Base-by-base conservation (phyloP, 2,113 vertebrate species). In the Zosterops japonicus region DNA sequence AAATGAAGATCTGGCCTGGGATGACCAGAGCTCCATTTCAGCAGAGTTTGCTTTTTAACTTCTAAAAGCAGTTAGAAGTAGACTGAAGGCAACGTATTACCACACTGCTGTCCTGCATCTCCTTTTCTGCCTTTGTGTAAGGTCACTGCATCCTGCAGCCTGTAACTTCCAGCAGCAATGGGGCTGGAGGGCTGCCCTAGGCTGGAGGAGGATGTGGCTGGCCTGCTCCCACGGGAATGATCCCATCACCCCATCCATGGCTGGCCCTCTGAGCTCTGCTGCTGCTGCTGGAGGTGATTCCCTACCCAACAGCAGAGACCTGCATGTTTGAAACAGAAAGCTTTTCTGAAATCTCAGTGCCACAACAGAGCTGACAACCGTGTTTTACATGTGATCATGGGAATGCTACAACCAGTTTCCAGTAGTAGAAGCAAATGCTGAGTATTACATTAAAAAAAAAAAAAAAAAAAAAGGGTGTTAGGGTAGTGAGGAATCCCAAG, bases 51-150 rank as follows among this genome's bases (percentile, higher is more conserved):
- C 87, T 94, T 85, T 96, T 57, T 83, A 50, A 42, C 57, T 83
- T 89, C 57, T 94, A 83, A 92, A 89, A 93, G 84, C 83, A 92
- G 63, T 35, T 33, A 89, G 82, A 95, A 97, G 90, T 93, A 92
- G 94, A 90, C 83, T 94, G 91, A 97, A 97, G 83, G 93, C 93
- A 94, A 93, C 41, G 60, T 20, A 59, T 90, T 56, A 65, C 55
- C 89, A 93, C 83, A 63, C 80, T 90, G 93, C 94, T 96, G 75
- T 91, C 91, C 89, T 68, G 33, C 56, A 49, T 85, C 69, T 97
- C 69, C 79, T 82, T 93, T 87, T 82, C 90, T 95, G 94, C 92
- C 93, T 70, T 5, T 7, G 18, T 79, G 76, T 65, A 89, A 90
- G 49, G n/a, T 67, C 65, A 65, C 68, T 67, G 68, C 87, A 71